Evolutionary conservation across 2,113 vertebrate species (phyloP), one percentile per base, ranked within the genome.

Genomic region (Ranitomeya variabilis): DNA sequence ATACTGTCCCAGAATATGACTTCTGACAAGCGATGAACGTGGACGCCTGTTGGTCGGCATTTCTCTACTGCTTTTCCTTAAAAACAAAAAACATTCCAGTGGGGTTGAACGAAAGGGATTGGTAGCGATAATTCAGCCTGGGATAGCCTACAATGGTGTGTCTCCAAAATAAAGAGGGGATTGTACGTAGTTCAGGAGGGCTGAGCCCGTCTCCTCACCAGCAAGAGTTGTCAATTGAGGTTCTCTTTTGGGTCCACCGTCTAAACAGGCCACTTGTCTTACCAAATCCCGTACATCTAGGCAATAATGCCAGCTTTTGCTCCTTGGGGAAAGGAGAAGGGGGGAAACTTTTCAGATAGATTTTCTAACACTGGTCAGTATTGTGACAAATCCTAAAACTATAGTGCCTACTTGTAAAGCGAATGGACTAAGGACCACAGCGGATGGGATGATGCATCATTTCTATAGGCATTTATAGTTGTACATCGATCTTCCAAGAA

Each of bases 291-390:
- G 2, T 13, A 82, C 26, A 86, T 23, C 7, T 15, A 78, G 79
- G 86, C 79, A 87, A 81, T 87, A 81, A 82, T 54, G 21, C n/a
- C 60, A 84, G 8, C 87, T 64, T 80, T 80, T 37, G 73, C 57
- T 62, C 16, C 31, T 18, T 8, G 26, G n/a, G 52, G 51, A 55
- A 73, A 26, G 37, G 37, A 45, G 37, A 45, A 0, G 3, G 37
- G 37, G 37, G 37, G 37, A 3, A 31, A 31, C 14, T 16, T 62
- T 62, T 77, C 0, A 23, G 4, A 21, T 69, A 9, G 19, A 16
- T 23, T 16, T 55, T 79, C 37, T 64, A 18, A 37, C 11, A 84
- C 21, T 55, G 71, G 60, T 78, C 60, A 67, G 81, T 84, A 84
- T 84, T 84, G 67, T 37, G 37, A 83, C 85, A 83, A 74, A 74